phyloP scores from a whole-genome alignment of 2,888 invertebrate genomes.

The Tipula vernalis region DNA sequence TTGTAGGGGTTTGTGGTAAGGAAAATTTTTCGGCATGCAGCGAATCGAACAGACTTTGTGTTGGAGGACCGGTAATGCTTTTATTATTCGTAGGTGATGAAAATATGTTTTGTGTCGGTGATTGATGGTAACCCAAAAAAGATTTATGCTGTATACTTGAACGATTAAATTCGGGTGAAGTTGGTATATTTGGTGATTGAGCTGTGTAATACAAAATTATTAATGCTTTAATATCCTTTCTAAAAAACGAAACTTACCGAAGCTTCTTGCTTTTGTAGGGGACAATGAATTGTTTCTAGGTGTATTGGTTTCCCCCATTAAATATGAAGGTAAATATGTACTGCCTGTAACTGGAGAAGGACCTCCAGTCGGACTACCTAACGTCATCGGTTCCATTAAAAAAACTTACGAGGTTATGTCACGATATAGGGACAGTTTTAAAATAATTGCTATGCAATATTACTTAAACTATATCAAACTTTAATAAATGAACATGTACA shows the following conservation, averaged over 20 bases:
- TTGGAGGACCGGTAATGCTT: conserved; percentile 29
- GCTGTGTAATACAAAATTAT: conserved; percentile 23
- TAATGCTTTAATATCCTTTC: background rate
- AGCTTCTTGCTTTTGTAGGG: conserved; percentile 42
- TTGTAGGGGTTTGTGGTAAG: conserved; percentile 22
- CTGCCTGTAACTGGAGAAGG: conserved; percentile 53
- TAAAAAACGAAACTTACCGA: conserved; percentile 37
- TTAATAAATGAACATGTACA: background rate
- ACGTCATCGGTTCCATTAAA: conserved; percentile 50
- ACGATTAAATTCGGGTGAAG: conserved; percentile 39
- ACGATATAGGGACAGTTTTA: background rate
- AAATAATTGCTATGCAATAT: background rate
- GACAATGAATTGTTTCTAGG: conserved; percentile 45
- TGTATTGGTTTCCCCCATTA: conserved; percentile 56
- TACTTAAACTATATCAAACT: background rate
- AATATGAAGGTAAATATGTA: conserved; percentile 62
- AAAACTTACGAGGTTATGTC: background rate
- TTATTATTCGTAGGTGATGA: conserved; percentile 23
- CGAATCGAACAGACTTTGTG: conserved; percentile 30
- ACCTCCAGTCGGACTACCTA: conserved; percentile 66
- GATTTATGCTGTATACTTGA: conserved; percentile 40
- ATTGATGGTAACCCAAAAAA: conserved; percentile 28
- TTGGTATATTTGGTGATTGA: conserved; percentile 38
- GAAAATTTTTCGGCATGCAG: conserved; percentile 24
- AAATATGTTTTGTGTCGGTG: conserved; percentile 18